These are phyloP conservation scores for Mus pahari DNA, from an alignment of 2,113 vertebrate genomes.

Conservation along the genomic window DNA sequence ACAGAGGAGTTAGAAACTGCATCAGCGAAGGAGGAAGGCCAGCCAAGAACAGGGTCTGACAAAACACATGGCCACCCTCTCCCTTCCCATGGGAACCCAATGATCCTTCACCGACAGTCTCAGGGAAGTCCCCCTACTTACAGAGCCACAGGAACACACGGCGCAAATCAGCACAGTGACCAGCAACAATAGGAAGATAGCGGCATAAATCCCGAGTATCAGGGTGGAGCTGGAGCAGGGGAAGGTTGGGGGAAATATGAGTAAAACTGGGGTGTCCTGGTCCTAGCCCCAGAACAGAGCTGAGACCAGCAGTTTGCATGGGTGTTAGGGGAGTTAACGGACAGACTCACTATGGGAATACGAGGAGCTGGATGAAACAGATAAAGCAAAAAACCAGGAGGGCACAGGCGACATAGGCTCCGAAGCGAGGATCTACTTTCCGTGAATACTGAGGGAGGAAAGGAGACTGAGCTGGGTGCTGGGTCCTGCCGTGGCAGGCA, in stretches of 20 bases:
- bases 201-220: conserved; percentile 93
- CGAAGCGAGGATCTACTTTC: conserved; percentile 96
- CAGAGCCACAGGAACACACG: conserved; percentile 94
- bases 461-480: background rate
- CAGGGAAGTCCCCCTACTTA: conserved; percentile 78
- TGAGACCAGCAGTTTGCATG: background rate
- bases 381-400: conserved; percentile 97
- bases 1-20: rapidly evolving
- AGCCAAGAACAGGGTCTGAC: background rate
- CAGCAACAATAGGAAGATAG: conserved; percentile 92
- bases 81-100: background rate
- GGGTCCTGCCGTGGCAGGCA: background rate
- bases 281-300: background rate
- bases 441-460: conserved; percentile 91
- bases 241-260: background rate
- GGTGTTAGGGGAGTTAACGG: background rate
- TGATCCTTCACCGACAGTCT: background rate
- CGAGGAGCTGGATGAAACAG: conserved; percentile 94
- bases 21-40: background rate
- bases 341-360: conserved; percentile 93
- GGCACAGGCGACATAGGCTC: conserved; percentile 95
- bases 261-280: background rate
- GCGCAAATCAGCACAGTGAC: conserved; percentile 94
- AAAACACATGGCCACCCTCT: background rate
- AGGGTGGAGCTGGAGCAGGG: conserved; percentile 89